A percentile compares a stretch with the other conserved stretches of the same genome.
Evolutionary conservation across 2,888 invertebrate genomes (phyloP).

Genomic region (Tanytarsus gracilentus): DNA sequence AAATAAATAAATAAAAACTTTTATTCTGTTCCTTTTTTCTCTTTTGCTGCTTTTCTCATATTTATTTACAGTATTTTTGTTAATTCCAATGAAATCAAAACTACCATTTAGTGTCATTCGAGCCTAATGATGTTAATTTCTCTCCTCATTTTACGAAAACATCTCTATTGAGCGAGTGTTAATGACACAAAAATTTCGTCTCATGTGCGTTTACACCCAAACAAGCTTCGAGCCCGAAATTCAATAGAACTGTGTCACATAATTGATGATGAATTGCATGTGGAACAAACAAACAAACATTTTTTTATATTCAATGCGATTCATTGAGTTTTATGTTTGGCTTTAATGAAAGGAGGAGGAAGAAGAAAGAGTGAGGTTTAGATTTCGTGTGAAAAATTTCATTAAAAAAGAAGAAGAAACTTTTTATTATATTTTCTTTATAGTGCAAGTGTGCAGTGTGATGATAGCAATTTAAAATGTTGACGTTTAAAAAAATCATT

Average conservation of each 20-base stretch:
- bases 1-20: conserved; percentile 28
- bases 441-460: too few species aligned
- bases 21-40: not conserved
- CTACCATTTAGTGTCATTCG: not conserved
- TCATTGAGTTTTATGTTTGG: too few species aligned
- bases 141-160: not conserved
- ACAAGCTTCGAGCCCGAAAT: too few species aligned
- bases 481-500: too few species aligned
- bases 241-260: too few species aligned
- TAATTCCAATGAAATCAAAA: not conserved
- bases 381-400: too few species aligned
- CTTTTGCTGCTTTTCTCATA: not conserved
- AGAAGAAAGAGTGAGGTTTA: too few species aligned
- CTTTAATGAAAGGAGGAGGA: too few species aligned
- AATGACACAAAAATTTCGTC: not conserved
- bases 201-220: not conserved
- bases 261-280: conserved; percentile 29
- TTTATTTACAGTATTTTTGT: not conserved
- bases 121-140: not conserved
- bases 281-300: conserved; percentile 22
- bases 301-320: too few species aligned
- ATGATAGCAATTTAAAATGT: too few species aligned
- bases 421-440: too few species aligned
- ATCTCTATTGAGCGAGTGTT: not conserved
- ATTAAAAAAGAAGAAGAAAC: too few species aligned